Evolutionary conservation across 2,888 invertebrate species (phyloP), one percentile per base, ranked within the genome.

Genomic region (Pseudococcus viburni): DNA sequence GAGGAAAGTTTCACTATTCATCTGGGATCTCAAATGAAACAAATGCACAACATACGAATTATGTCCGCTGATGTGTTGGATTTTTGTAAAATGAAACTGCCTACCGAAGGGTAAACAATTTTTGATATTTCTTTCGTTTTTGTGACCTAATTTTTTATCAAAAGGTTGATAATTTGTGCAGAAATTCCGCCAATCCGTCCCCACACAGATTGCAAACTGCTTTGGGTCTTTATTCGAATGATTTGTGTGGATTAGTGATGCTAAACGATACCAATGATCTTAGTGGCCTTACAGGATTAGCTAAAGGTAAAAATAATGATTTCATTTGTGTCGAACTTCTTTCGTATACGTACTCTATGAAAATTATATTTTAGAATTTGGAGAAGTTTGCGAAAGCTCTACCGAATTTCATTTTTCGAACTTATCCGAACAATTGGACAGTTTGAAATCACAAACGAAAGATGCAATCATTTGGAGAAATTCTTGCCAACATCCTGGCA

Each of bases 1-100:
- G 98, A 98, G 92, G 99, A 99, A 93, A 98, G 98, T 92, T 99
- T 99, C 92, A 99, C 99, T 26, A 98, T 99, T 91, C 98, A 99
- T 93, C 93, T 99, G 90, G 99, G 99, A 85, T 98, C 98, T 6
- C 99, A 99, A 92, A 94, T 99, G 92, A 99, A 99, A 92, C 98
- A 99, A 91, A 99, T 98, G 94, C 99, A 99, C 92, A 99, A 99
- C 92, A 96, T 99, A 89, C 94, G 99, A 88, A 95, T 99, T 89
- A 93, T 98, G 48, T 96, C 97, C 89, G 95, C 96, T 26, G 95
- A 97, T 92, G 94, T 96, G 17, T 94, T 96, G 90, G 96, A 97
- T 91, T 94, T 98, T 90, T 96, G 96, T 91, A 93, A 93, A 26
- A 51, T 88, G n/a, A 89, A 88, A 46, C 51, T 89, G 26, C 85